phyloP scores from a whole-genome alignment of 2,113 vertebrate species.

The Bothrops jararaca region DNA sequence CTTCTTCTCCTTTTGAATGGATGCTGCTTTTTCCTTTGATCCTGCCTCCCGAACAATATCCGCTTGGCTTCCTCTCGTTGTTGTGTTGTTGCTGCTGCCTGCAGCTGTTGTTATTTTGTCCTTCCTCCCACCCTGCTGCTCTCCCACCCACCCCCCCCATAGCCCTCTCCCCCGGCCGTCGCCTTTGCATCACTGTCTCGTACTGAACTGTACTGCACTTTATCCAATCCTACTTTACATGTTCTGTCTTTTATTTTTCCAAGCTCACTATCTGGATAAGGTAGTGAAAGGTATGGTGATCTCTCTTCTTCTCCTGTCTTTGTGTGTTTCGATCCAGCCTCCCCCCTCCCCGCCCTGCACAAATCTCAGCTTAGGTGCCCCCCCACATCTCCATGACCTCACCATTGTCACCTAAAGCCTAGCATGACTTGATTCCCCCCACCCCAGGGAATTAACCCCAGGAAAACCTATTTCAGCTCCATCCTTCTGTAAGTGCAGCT shows the following conservation, averaged over 20 bases:
- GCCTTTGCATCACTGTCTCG: conserved; percentile 65
- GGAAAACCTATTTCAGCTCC: conserved; percentile 4
- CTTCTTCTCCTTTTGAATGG: conserved; percentile 51
- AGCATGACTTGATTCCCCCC: conserved; percentile 44
- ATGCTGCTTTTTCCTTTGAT: conserved; percentile 49
- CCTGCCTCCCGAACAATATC: background rate
- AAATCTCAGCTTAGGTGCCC: conserved; percentile 40
- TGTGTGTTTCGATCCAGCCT: conserved; percentile 63
- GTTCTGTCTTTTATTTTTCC: conserved; percentile 96
- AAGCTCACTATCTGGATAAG: conserved; percentile 99
- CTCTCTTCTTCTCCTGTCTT: conserved; percentile 72
- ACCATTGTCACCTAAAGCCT: conserved; percentile 43
- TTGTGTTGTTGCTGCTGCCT: background rate
- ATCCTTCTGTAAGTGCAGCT: conserved; percentile 28
- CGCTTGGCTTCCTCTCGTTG: background rate
- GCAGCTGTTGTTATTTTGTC: background rate
- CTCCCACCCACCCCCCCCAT: conserved; percentile 34
- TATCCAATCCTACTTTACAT: conserved; percentile 90
- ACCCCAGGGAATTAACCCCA: conserved; percentile 49
- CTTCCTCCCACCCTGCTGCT: background rate
- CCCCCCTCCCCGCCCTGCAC: background rate
- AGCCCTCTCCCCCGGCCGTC: conserved; percentile 21
- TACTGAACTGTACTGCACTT: conserved; percentile 67
- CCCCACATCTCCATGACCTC: conserved; percentile 56
- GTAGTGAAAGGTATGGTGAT: conserved; percentile 99